phyloP scores from a whole-genome alignment of 2,888 invertebrate genomes.

The Limenitis camilla region DNA sequence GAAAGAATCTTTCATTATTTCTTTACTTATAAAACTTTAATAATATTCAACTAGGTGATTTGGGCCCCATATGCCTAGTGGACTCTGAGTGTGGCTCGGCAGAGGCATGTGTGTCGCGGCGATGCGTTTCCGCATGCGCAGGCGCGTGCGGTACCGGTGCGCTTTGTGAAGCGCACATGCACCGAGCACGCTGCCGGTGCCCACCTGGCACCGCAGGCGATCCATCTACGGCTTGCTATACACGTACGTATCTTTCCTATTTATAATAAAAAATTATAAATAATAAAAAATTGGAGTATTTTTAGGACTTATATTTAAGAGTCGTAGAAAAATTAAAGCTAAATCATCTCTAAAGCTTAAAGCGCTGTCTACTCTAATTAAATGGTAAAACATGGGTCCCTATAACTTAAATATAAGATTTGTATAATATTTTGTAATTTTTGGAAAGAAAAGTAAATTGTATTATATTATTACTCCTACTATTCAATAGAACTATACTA shows the following conservation, averaged over 20 bases:
- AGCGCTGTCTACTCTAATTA: no score
- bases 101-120: slow-evolving; percentile 85
- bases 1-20: slow-evolving; percentile 33
- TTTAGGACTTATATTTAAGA: no score
- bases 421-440: no score
- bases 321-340: no score
- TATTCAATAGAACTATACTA: no score
- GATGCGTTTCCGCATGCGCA: slow-evolving; percentile 88
- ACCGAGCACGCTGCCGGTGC: slow-evolving; percentile 89
- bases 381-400: no score
- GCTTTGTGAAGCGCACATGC: slow-evolving; percentile 83
- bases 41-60: slow-evolving; percentile 40
- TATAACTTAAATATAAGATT: no score
- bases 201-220: slow-evolving; percentile 91
- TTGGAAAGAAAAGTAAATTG: no score
- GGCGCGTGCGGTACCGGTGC: slow-evolving; percentile 88
- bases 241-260: slow-evolving; percentile 78
- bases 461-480: no score
- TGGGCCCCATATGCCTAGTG: slow-evolving; percentile 78
- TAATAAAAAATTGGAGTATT: not conserved
- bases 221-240: slow-evolving; percentile 88
- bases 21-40: not conserved
- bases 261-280: not conserved
- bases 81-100: slow-evolving; percentile 85
- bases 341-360: no score